phyloP scores from a whole-genome alignment of 2,113 vertebrate species.

The Meriones unguiculatus region DNA sequence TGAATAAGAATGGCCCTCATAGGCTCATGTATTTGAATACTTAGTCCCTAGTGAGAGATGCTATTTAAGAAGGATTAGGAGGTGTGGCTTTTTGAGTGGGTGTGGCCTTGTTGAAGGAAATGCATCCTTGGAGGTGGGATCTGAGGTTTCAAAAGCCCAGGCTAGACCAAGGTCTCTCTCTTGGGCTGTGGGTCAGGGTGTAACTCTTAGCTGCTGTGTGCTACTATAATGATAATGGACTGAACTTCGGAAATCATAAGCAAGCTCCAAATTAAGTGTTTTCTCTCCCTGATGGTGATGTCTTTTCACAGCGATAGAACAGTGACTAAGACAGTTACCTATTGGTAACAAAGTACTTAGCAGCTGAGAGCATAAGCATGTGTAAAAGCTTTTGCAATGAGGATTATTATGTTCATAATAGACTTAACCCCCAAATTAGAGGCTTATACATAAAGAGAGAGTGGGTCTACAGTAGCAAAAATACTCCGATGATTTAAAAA shows the following conservation, averaged over 20 bases:
- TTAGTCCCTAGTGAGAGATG: not conserved
- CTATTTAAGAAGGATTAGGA: not conserved
- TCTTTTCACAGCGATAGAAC: not conserved
- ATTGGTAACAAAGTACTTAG: not conserved
- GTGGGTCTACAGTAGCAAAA: not conserved
- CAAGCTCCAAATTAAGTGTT: not conserved
- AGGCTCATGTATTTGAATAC: not conserved
- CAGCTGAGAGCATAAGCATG: not conserved
- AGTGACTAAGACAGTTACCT: not conserved
- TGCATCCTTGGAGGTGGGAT: not conserved
- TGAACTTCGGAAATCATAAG: not conserved
- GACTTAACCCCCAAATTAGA: not conserved
- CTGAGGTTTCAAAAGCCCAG: not conserved
- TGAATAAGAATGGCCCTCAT: not conserved
- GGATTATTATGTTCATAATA: not conserved
- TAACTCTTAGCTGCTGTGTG: not conserved
- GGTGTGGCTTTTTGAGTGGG: not conserved
- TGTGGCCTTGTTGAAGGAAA: not conserved
- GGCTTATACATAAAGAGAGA: slow-evolving; percentile 8
- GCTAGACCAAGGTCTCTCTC: not conserved
- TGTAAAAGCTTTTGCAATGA: slow-evolving; percentile 3
- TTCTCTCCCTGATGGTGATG: not conserved
- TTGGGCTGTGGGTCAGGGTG: not conserved
- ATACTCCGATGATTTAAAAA: slow-evolving; percentile 13
- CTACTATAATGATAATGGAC: too few relatives aligned